A percentile compares a stretch with the other conserved stretches of the same genome.
phyloP scores from a whole-genome alignment of 1,140 invertebrate genomes.

The Drosophila lini region DNA sequence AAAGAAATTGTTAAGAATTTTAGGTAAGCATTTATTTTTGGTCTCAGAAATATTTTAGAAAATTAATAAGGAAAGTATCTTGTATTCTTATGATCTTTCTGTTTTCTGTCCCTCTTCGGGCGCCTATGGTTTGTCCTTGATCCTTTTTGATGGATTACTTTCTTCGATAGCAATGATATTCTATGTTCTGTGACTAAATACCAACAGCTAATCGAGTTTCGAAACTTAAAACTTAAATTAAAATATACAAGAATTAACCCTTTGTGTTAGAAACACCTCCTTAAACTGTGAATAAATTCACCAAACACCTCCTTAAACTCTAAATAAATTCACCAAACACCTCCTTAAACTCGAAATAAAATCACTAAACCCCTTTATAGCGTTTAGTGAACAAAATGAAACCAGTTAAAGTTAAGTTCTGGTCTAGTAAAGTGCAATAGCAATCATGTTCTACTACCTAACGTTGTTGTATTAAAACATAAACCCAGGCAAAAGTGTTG shows the following conservation, averaged over 20 bases:
- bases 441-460: conserved; percentile 57
- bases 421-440: conserved; percentile 13
- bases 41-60: background rate
- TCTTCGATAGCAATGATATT: background rate
- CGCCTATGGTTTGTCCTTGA: background rate
- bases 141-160: background rate
- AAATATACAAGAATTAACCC: too few relatives aligned
- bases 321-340: background rate
- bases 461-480: conserved; percentile 49
- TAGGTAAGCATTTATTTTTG: background rate
- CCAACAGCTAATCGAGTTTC: background rate
- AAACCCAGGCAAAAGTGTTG: conserved; percentile 13
- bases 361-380: background rate
- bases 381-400: conserved; percentile 1
- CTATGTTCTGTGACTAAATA: background rate
- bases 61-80: background rate
- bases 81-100: too few relatives aligned
- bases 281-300: background rate
- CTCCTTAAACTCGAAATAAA: background rate
- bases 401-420: conserved; percentile 7
- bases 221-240: background rate
- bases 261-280: background rate
- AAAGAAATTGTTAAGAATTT: background rate
- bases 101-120: background rate
- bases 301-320: too few relatives aligned